Evolutionary conservation across 2,888 invertebrate genomes (phyloP), one percentile per base, ranked within the genome.

Genomic region (Drosophila mimetica): DNA sequence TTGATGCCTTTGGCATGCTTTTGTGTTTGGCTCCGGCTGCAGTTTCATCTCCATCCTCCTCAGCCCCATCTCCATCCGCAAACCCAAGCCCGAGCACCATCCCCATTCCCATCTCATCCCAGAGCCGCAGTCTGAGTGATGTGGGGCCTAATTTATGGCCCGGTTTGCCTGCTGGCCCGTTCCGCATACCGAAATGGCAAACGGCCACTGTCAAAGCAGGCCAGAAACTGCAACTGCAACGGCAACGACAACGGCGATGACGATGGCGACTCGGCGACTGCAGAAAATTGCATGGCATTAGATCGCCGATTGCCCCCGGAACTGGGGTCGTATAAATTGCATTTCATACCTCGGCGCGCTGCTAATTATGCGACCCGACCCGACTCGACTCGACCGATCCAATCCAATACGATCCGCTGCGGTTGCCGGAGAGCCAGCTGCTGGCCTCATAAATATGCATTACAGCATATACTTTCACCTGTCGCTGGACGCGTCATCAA

Each of bases 1-100:
- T 86, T 87, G 87, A 87, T 86, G 82, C 84, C 77, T 70, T 73
- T 83, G 70, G 84, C 75, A 64, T 77, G 77, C 67, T 65, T 72
- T 71, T 69, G 57, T 42, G 60, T 53, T 52, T 53, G 64, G 72
- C 59, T 70, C 51, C 25, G 52, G 39, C 71, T 52, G 37, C 61
- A 39, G 61, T n/a, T 34, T 14, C 61, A 13, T 60, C 18, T 32
- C 13, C 48, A 48, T n/a, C 28, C 37, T 37, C 37, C 37, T 37
- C 37, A 30, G 41, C 30, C 34, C 9, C 14, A 63, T 28, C 32
- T n/a, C 8, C 32, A 25, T 5, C 25, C 34, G 1, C 25, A 16
- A 14, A 16, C n/a, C 30, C 51, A 44, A 4, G 13, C 20, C 22
- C 32, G 18, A 41, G 13, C 20, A 3, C 4, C 20, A 42, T n/a